These are phyloP conservation scores for Parazoanthus atlanticus DNA, from an alignment of 92 coral and sea anemone species.

Conservation along the genomic window DNA sequence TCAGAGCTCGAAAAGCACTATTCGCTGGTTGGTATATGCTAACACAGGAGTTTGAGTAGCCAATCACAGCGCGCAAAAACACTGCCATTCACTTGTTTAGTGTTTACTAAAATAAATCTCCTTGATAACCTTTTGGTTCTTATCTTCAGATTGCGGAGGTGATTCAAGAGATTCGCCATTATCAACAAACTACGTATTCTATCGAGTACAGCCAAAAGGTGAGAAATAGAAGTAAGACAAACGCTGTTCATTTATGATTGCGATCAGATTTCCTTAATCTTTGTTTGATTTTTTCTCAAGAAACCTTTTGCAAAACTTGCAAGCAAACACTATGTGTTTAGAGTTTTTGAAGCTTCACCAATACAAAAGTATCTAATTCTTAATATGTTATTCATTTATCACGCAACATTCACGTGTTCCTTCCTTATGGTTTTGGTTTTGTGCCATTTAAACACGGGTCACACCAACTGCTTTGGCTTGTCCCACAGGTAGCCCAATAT, in stretches of 20 bases:
- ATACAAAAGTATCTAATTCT: too few relatives aligned
- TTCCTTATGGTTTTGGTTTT: not conserved
- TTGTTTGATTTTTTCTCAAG: too few relatives aligned
- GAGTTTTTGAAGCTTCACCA: too few relatives aligned
- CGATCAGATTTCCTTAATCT: not conserved
- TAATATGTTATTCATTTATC: too few relatives aligned
- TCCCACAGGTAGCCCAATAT: constrained; percentile 77
- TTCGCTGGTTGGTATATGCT: too few relatives aligned
- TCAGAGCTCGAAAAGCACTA: too few relatives aligned
- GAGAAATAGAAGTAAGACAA: not conserved
- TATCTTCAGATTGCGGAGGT: constrained; percentile 87
- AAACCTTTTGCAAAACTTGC: too few relatives aligned
- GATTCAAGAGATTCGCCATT: constrained; percentile 91
- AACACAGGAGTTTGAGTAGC: too few relatives aligned
- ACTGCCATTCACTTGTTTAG: not conserved
- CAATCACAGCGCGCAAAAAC: too few relatives aligned
- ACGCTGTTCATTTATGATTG: too few relatives aligned
- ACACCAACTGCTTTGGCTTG: constrained; percentile 9
- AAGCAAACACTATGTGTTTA: too few relatives aligned
- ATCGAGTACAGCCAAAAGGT: constrained; percentile 84
- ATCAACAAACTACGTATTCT: constrained; percentile 82
- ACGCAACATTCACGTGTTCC: too few relatives aligned
- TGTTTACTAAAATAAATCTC: not conserved
- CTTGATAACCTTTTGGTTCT: not conserved
- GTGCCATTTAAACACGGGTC: not conserved